Evolutionary conservation across 2,888 invertebrate species (phyloP), one percentile per base, ranked within the genome.

Genomic region (Enoplolaimus lenunculus): DNA sequence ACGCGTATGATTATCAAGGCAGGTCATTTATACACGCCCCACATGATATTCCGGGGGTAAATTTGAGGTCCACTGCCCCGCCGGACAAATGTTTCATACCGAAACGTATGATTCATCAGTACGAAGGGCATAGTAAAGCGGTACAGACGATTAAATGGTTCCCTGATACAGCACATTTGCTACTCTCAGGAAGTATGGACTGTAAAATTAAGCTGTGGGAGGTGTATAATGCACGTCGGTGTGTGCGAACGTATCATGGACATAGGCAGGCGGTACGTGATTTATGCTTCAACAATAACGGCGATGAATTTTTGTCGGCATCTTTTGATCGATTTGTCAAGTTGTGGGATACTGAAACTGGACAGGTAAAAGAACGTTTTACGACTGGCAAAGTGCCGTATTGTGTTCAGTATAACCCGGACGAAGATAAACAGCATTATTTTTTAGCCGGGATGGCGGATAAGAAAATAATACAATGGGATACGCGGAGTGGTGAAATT

Each of bases 391-490:
- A 98, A 83, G 92, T 97, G 78, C 92, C 98, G 0, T 98, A 95
- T 83, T 98, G 97, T 81, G 90, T 91, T 64, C 95, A 94, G 84
- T 99, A 95, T 81, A 89, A 99, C 83, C 98, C 98, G 0, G 97
- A 98, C 78, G 88, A 88, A 68, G 93, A 93, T 79, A 97, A 97
- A 77, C 97, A 97, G 78, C 90, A 97, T 82, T 85, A 98, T 31
- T 97, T 99, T 84, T 93, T 99, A 0, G 93, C 94, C 68, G 98
- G 98, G 71, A 97, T 95, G 1, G 93, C 94, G 0, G 97, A 98
- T 80, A 99, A 99, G 83, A 99, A 98, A 84, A 98, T 99, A 75
- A 90, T 99, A 78, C 98, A 91, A 91, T 99, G 97, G 95, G 98
- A 99, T 82, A 90, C 87, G 1, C 86, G 98, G 26, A 89, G 89